Conservation (phyloP, 2,113 vertebrate species). For the Sphaerodactylus townsendi region DNA sequence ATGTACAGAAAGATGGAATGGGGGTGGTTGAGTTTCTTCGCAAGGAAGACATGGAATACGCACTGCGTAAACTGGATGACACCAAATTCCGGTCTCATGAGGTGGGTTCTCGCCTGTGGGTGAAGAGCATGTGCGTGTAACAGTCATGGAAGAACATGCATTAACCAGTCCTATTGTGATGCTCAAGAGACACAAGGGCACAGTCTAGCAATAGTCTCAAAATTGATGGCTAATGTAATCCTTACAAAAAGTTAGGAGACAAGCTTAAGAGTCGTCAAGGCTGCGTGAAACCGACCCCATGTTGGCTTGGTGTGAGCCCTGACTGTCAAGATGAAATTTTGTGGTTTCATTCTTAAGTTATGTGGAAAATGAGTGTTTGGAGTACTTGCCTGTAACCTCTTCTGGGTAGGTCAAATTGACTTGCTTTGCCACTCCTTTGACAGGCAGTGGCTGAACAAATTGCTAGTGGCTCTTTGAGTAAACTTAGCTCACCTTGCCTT, state of each 20-base stretch:
- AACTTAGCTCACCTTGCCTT: neutral
- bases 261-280: neutral
- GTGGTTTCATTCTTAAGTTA: neutral
- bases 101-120: slow-evolving; percentile 66
- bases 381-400: neutral
- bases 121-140: slow-evolving; percentile 3
- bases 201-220: neutral
- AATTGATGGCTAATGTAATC: neutral
- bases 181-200: neutral
- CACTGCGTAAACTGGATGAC: slow-evolving; percentile 81
- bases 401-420: neutral
- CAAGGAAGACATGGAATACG: slow-evolving; percentile 88
- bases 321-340: neutral
- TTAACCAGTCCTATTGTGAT: neutral
- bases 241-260: slow-evolving; percentile 5
- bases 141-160: neutral
- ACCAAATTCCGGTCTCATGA: slow-evolving; percentile 86
- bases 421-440: neutral
- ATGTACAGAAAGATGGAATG: slow-evolving; percentile 84
- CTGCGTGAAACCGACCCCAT: slow-evolving; percentile 2
- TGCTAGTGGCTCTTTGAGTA: neutral
- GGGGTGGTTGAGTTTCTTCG: slow-evolving; percentile 87
- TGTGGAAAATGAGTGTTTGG: neutral
- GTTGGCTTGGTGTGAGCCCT: neutral
- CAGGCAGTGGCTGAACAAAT: neutral